phyloP scores from a whole-genome alignment of 2,888 invertebrate genomes.

The Neoitamus cyanurus region DNA sequence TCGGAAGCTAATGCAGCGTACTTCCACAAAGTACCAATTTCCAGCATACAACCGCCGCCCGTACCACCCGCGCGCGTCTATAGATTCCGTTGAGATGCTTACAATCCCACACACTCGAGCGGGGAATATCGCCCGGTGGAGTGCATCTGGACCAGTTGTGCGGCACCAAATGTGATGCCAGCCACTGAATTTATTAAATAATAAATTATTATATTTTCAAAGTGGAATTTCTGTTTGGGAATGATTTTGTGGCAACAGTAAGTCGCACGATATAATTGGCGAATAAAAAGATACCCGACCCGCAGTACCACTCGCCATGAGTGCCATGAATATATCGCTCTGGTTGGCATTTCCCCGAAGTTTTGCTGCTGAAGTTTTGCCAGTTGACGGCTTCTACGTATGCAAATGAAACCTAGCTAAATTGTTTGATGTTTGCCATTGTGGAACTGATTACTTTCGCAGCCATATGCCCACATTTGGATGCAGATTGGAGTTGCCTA shows the following conservation, averaged over 20 bases:
- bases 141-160: conserved; percentile 1
- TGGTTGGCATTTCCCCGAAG: background rate
- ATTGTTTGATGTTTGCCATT: background rate
- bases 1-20: conserved; percentile 19
- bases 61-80: background rate
- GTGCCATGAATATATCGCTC: background rate
- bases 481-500: background rate
- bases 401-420: background rate
- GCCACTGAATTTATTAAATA: conserved; percentile 17
- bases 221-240: background rate
- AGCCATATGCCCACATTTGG: background rate
- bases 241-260: background rate
- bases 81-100: no score
- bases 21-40: conserved; percentile 27
- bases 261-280: background rate
- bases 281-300: background rate
- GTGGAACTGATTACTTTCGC: background rate
- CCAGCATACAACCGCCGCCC: background rate
- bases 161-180: background rate
- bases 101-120: no score
- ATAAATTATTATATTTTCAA: conserved; percentile 18
- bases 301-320: background rate
- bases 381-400: background rate
- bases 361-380: background rate
- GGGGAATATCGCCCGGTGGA: background rate